Percentiles rank a stretch among this genome's conserved stretches.
Conservation (phyloP, 2,888 invertebrate genomes). For the Cryptocephalus moraei region DNA sequence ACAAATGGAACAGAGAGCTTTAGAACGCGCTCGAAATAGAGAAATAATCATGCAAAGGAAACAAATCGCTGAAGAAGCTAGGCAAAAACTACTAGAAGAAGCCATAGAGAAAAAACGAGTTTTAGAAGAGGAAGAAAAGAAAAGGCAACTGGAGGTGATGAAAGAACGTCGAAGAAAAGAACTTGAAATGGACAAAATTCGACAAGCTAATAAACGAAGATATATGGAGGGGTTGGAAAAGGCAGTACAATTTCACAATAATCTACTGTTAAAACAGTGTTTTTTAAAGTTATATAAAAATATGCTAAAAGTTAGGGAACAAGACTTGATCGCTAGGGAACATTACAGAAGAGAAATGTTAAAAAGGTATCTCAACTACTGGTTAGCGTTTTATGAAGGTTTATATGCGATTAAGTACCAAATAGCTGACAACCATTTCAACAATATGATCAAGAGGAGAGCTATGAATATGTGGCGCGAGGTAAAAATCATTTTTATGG, state of each 20-base stretch:
- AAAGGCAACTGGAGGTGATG: constrained; percentile 49
- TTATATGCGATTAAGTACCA: constrained; percentile 38
- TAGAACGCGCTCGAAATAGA: constrained; percentile 46
- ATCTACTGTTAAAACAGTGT: constrained; percentile 30
- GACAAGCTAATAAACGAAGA: constrained; percentile 43
- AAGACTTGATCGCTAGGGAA: constrained; percentile 23
- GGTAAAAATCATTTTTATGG: constrained; percentile 27
- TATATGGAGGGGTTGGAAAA: constrained; percentile 37
- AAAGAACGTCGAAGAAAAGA: constrained; percentile 51
- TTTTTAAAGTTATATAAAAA: constrained; percentile 32
- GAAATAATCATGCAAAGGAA: constrained; percentile 42
- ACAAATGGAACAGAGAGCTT: constrained; percentile 63
- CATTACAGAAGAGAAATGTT: constrained; percentile 23
- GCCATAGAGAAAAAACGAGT: constrained; percentile 46
- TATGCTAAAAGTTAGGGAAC: constrained; percentile 32
- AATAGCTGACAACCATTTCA: constrained; percentile 47
- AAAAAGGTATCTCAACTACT: constrained; percentile 17
- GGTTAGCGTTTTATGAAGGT: constrained; percentile 20
- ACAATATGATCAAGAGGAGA: constrained; percentile 40
- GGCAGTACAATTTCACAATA: constrained; percentile 37
- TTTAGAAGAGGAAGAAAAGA: constrained; percentile 51
- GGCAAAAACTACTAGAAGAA: constrained; percentile 50
- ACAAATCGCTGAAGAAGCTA: constrained; percentile 40
- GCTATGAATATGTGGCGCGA: constrained; percentile 41
- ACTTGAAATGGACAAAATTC: constrained; percentile 44